phyloP scores from a whole-genome alignment of 1,140 invertebrate genomes.

The Zaprionus ghesquierei region DNA sequence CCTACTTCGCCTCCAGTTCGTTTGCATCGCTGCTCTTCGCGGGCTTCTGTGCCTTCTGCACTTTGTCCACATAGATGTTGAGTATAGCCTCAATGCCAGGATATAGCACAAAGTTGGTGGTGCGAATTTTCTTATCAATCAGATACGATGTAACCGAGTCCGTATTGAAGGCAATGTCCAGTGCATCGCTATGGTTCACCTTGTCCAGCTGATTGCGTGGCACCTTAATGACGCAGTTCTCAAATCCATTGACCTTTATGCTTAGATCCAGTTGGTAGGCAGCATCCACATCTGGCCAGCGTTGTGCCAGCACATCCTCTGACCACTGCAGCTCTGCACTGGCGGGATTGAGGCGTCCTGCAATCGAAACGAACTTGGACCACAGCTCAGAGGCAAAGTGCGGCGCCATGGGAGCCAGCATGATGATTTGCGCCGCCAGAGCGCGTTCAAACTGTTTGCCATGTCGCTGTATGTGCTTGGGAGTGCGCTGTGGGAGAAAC shows the following conservation, averaged over 20 bases:
- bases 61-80: constrained; percentile 78
- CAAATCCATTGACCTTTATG: constrained; percentile 86
- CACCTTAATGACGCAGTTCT: constrained; percentile 84
- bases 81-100: constrained; percentile 77
- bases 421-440: constrained; percentile 90
- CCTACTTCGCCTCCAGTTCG: constrained; percentile 17
- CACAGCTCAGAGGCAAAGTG: constrained; percentile 96
- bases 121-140: constrained; percentile 74
- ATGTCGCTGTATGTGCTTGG: constrained; percentile 85
- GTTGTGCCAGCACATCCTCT: constrained; percentile 87
- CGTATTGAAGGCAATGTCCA: constrained; percentile 84
- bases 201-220: constrained; percentile 83
- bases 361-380: constrained; percentile 88
- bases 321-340: constrained; percentile 86
- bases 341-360: constrained; percentile 83
- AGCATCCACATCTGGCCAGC: constrained; percentile 92
- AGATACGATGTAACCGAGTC: constrained; percentile 80
- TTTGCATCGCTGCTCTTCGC: constrained; percentile 20
- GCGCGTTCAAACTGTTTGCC: constrained; percentile 91
- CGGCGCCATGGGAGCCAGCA: constrained; percentile 93
- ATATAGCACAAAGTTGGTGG: constrained; percentile 76
- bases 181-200: constrained; percentile 84
- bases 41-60: constrained; percentile 49
- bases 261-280: constrained; percentile 87
- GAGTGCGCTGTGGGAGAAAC: constrained; percentile 83